These are phyloP conservation scores for Archivesica marissinica DNA, from an alignment of 1,140 invertebrate genomes.

Conservation along the genomic window DNA sequence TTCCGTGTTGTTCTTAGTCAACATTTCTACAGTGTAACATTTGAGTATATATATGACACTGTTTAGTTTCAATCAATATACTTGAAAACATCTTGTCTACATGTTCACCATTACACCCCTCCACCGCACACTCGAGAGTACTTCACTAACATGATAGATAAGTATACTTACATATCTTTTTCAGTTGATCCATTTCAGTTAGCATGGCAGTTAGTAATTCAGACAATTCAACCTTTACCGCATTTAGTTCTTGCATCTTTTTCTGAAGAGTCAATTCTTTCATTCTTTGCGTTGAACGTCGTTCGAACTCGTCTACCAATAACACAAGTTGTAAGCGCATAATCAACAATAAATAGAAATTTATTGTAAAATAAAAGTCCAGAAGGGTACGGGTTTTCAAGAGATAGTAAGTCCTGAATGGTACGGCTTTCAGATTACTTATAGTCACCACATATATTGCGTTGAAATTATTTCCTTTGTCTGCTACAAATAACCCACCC, in stretches of 20 bases:
- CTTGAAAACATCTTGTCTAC: too few relatives aligned
- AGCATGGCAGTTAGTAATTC: neutral
- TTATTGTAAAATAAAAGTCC: neutral
- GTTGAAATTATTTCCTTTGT: neutral
- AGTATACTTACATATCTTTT: slow-evolving; percentile 4
- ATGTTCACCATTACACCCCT: too few relatives aligned
- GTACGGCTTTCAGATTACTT: neutral
- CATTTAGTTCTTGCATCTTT: neutral
- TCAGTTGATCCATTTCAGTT: neutral
- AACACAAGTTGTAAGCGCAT: neutral
- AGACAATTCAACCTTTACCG: neutral
- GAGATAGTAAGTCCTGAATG: neutral
- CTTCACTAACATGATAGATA: too few relatives aligned
- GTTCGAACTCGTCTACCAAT: neutral
- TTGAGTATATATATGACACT: too few relatives aligned
- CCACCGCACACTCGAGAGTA: too few relatives aligned
- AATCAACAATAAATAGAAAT: too few relatives aligned
- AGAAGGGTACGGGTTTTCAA: neutral
- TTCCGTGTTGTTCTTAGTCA: too few relatives aligned
- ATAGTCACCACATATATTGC: neutral
- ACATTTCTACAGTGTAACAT: too few relatives aligned
- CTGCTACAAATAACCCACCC: too few relatives aligned
- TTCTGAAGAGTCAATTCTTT: neutral
- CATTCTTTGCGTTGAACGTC: neutral
- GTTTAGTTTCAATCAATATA: too few relatives aligned